Percentiles rank a stretch among this genome's conserved stretches.
These are phyloP conservation scores for Aphidius colemani DNA, from an alignment of 2,888 invertebrate genomes.

Conservation along the genomic window DNA sequence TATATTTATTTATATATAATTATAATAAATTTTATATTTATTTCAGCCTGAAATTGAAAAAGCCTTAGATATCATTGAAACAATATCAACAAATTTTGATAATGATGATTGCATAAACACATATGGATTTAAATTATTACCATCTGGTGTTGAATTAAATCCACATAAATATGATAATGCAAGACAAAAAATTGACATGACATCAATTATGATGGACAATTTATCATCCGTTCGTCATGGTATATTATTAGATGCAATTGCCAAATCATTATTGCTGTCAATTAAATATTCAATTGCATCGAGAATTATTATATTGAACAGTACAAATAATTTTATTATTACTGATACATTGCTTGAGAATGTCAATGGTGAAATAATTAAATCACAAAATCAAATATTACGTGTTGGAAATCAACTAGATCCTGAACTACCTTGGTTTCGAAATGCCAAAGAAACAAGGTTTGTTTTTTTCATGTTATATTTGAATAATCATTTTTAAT, in stretches of 20 bases:
- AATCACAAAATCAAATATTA: constrained; percentile 61
- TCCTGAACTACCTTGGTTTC: constrained; percentile 75
- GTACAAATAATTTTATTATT: constrained; percentile 65
- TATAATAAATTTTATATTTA: neutral
- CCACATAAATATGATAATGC: constrained; percentile 75
- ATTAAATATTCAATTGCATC: constrained; percentile 67
- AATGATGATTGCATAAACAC: constrained; percentile 46
- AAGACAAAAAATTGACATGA: constrained; percentile 78
- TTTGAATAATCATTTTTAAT: neutral
- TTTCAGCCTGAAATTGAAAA: constrained; percentile 67
- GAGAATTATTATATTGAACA: constrained; percentile 68
- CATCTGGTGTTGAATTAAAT: constrained; percentile 73
- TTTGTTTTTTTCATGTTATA: constrained; percentile 23
- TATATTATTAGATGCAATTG: constrained; percentile 74
- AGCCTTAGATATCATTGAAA: constrained; percentile 75
- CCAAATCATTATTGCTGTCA: constrained; percentile 71
- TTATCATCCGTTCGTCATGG: constrained; percentile 69
- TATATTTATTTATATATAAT: no score
- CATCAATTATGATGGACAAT: constrained; percentile 76
- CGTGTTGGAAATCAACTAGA: constrained; percentile 71
- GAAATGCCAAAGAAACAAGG: constrained; percentile 68
- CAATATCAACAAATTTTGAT: constrained; percentile 48
- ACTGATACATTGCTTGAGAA: constrained; percentile 68
- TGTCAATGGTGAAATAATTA: constrained; percentile 60
- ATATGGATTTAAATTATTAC: constrained; percentile 62